Percentiles rank a stretch among this genome's conserved stretches.
These are phyloP conservation scores for Pyrocoelia pectoralis DNA, from an alignment of 2,888 invertebrate genomes.

Conservation along the genomic window DNA sequence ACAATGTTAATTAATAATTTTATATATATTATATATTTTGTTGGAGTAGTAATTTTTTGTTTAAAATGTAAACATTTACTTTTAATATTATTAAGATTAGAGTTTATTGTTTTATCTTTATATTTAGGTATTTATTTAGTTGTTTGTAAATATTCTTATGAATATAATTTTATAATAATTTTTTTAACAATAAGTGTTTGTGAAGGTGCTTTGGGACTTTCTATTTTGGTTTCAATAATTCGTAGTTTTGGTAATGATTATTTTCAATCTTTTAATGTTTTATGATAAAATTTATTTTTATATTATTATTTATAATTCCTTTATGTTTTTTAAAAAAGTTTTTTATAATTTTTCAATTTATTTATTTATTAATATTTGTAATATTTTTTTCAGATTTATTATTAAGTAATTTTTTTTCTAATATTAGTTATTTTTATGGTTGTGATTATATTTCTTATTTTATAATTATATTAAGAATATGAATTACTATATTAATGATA, in stretches of 20 bases:
- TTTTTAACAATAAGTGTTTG: no score
- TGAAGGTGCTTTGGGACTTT: slow-evolving; percentile 65
- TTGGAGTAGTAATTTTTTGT: neutral
- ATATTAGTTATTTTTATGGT: slow-evolving; percentile 56
- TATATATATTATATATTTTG: slow-evolving; percentile 61
- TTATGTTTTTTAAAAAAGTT: slow-evolving; percentile 62
- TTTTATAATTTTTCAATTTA: slow-evolving; percentile 63
- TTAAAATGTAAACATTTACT: slow-evolving; percentile 8
- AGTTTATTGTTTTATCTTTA: slow-evolving; percentile 1
- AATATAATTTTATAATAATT: slow-evolving; percentile 14
- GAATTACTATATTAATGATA: slow-evolving; percentile 58
- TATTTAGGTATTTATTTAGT: slow-evolving; percentile 11
- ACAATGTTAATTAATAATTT: no score
- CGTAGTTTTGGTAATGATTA: slow-evolving; percentile 69
- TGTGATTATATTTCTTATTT: slow-evolving; percentile 64
- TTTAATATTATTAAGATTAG: no score
- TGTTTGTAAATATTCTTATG: neutral
- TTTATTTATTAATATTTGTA: slow-evolving; percentile 62
- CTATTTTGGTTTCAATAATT: slow-evolving; percentile 58
- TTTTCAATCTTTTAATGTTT: slow-evolving; percentile 66
- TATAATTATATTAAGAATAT: slow-evolving; percentile 65
- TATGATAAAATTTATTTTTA: slow-evolving; percentile 66
- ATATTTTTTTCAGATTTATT: slow-evolving; percentile 59
- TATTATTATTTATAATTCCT: slow-evolving; percentile 59
- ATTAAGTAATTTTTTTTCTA: slow-evolving; percentile 55